Base-by-base conservation (phyloP, 2,888 invertebrate species). In the Cephus rjabovi region DNA sequence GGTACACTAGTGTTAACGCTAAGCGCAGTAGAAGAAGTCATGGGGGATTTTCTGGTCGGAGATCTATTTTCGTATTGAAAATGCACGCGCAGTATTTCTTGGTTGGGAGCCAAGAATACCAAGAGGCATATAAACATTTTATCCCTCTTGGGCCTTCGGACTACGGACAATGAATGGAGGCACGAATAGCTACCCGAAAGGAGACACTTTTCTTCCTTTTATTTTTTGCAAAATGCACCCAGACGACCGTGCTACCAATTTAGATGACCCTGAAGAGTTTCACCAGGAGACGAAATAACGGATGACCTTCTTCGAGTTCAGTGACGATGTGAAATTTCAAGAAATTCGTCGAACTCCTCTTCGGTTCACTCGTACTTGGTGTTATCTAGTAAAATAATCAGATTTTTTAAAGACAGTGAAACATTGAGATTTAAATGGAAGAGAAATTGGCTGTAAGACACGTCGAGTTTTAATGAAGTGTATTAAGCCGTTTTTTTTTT, bases 81-180 rank as follows among this genome's bases (percentile, higher is more conserved):
- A 88, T 88, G 86, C 89, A 90, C 87, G 89, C 91, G 91, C 89
- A 91, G 90, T 90, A 90, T 91, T 85, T 84, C 86, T 87, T 91
- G 91, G 91, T 88, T 83, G 70, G 69, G 77, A 79, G 89, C 91
- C 91, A 91, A 88, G 79, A 86, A 86, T 87, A 87, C 86, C 86
- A 84, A 77, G 79, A 77, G 76, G 79, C 75, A 79, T 79, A 88
- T 87, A 89, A 90, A 88, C 89, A 87, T 89, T 89, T 86, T 85
- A 81, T 84, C 88, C 88, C 84, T 85, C 83, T 88, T 87, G 85
- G 87, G 86, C 79, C 80, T 83, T 85, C 79, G 77, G 79, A 76
- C 75, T 79, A 73, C 75, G 30, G 33, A 75, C 84, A 80, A 83
- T 86, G 86, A 86, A 86, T 86, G 87, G 80, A 86, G 56, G 83